Percentiles rank a stretch among this genome's conserved stretches.
Evolutionary conservation across 2,888 invertebrate species (phyloP).

Genomic region (Sinopyrophorus schimmeli): DNA sequence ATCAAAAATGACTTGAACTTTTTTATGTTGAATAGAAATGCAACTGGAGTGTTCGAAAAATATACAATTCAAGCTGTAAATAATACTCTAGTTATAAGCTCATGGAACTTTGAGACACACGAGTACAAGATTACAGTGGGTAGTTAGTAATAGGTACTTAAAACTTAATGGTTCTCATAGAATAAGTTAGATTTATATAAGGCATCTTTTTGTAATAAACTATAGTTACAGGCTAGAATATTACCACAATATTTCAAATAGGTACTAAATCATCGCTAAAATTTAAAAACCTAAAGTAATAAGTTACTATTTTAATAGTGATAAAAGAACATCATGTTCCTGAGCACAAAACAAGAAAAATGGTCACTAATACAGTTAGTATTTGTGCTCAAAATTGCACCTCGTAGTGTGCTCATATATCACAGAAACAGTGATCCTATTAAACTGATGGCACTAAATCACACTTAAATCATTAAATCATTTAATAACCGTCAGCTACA

Average conservation of each 20-base stretch:
- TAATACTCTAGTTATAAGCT: too few relatives aligned
- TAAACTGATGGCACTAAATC: constrained; percentile 39
- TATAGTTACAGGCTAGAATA: constrained; percentile 37
- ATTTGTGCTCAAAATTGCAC: constrained; percentile 26
- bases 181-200: constrained; percentile 47
- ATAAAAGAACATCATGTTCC: constrained; percentile 21
- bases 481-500: constrained; percentile 31
- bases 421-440: constrained; percentile 49
- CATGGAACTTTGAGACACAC: constrained; percentile 29
- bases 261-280: constrained; percentile 25
- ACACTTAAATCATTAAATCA: constrained; percentile 32
- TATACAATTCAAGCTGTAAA: too few relatives aligned
- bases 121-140: constrained; percentile 22
- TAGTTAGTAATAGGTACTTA: too few relatives aligned
- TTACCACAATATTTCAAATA: constrained; percentile 20
- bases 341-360: constrained; percentile 27
- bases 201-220: constrained; percentile 50
- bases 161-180: constrained; percentile 40
- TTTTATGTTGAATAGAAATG: too few relatives aligned
- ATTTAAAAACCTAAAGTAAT: constrained; percentile 21
- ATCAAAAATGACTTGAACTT: too few relatives aligned
- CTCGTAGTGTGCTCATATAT: constrained; percentile 43
- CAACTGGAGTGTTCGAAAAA: too few relatives aligned
- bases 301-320: constrained; percentile 30
- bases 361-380: constrained; percentile 26